Evolutionary conservation across 2,888 invertebrate species (phyloP).

Genomic region (Chalcosyrphus nemorum): DNA sequence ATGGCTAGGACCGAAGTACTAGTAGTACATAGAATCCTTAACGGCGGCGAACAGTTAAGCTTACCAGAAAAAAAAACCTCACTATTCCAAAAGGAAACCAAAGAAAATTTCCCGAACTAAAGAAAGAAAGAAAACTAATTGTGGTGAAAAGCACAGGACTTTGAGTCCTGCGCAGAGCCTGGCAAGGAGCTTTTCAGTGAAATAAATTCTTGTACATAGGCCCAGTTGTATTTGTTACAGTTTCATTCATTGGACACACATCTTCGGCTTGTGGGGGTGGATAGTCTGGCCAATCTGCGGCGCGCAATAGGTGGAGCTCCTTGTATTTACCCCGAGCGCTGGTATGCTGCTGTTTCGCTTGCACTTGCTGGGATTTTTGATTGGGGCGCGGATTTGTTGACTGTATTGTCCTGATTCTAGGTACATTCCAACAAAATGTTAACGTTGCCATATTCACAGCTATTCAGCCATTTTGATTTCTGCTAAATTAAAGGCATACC

Average conservation of each 20-base stretch:
- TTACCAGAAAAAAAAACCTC: slow-evolving; percentile 28
- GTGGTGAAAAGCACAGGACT: slow-evolving; percentile 63
- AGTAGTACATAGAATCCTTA: slow-evolving; percentile 71
- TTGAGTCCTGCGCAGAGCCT: slow-evolving; percentile 49
- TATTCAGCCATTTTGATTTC: slow-evolving; percentile 71
- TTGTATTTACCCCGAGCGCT: slow-evolving; percentile 49
- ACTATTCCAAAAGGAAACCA: slow-evolving; percentile 23
- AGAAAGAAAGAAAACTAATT: slow-evolving; percentile 3
- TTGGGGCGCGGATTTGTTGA: slow-evolving; percentile 60
- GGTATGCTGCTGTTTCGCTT: slow-evolving; percentile 69
- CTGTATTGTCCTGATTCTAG: slow-evolving; percentile 55
- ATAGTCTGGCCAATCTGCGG: slow-evolving; percentile 56
- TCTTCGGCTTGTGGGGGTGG: slow-evolving; percentile 44
- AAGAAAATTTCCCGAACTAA: slow-evolving; percentile 15
- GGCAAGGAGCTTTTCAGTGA: slow-evolving; percentile 15
- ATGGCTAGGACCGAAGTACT: slow-evolving; percentile 81
- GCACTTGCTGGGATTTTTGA: slow-evolving; percentile 44
- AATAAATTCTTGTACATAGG: slow-evolving; percentile 53
- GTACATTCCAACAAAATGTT: slow-evolving; percentile 66
- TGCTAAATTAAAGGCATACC: slow-evolving; percentile 43
- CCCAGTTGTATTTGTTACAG: slow-evolving; percentile 48
- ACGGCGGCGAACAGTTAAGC: slow-evolving; percentile 42
- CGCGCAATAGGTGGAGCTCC: slow-evolving; percentile 66
- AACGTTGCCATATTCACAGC: slow-evolving; percentile 69
- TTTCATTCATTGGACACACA: slow-evolving; percentile 65